Conservation (phyloP, 2,113 vertebrate species). For the Brachyhypopomus occidentalis region DNA sequence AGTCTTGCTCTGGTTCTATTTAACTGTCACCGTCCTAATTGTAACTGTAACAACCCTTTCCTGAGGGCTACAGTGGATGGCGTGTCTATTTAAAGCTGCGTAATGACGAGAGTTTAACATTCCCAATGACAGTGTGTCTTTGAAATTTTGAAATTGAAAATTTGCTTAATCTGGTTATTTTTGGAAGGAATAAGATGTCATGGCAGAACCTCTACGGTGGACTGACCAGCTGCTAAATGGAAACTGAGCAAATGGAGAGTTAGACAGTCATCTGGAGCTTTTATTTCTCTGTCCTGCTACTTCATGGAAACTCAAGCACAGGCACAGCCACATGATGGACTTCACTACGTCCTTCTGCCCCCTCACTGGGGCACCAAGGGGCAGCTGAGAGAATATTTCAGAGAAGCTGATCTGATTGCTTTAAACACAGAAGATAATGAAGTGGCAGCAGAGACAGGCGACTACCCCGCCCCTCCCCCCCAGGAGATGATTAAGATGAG, state of each 20-base stretch:
- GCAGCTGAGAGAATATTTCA: conserved; percentile 21
- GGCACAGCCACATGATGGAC: conserved; percentile 1
- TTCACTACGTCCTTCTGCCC: neutral
- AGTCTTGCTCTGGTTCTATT: neutral
- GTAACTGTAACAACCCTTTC: neutral
- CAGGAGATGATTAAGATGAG: conserved; percentile 38
- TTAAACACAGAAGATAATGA: conserved; percentile 40
- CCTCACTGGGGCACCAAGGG: conserved; percentile 4
- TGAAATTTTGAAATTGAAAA: neutral
- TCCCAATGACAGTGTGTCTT: neutral
- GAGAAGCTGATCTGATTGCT: conserved; percentile 38
- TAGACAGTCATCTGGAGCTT: neutral
- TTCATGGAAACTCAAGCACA: neutral
- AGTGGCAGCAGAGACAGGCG: conserved; percentile 32
- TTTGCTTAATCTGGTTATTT: neutral
- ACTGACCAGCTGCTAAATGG: neutral
- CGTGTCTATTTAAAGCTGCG: neutral
- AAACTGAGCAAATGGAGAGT: neutral
- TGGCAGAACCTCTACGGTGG: neutral
- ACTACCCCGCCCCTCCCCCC: neutral
- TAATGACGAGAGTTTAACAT: neutral
- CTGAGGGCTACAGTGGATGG: neutral
- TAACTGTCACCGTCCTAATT: neutral
- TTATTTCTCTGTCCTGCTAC: neutral
- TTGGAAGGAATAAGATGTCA: neutral